Evolutionary conservation across 2,113 vertebrate genomes (phyloP), one percentile per base, ranked within the genome.

Genomic region (Eudyptes chrysolophus): DNA sequence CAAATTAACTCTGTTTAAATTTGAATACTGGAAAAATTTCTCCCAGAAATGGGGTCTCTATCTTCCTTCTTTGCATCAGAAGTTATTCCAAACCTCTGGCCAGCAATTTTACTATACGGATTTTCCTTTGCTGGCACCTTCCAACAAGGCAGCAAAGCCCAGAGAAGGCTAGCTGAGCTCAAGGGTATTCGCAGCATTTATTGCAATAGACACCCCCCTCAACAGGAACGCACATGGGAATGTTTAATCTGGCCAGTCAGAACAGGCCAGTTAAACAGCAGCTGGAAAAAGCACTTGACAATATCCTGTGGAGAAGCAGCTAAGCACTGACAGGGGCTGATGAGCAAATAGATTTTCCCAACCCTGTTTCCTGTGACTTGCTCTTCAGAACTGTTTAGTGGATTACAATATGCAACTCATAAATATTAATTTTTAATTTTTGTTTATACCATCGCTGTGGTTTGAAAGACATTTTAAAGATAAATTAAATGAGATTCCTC

Each of bases 281-380:
- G 71, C 94, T 97, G 94, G 95, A 96, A 95, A 97, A 93, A 80
- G 44, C 88, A 92, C 87, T 80, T 84, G 87, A 96, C 79, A 65
- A 72, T 76, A 51, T 92, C 92, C 87, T 61, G 80, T 83, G 90
- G 93, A 95, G 94, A 89, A 82, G 74, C 69, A 86, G 92, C 94
- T 93, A 70, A 66, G 85, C 79, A 62, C 83, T 90, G 79, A 95
- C 92, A 92, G 84, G 46, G 40, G 13, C 62, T 92, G 91, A 87
- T 49, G 92, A 96, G 95, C 83, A 87, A 87, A 90, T 2, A 83
- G 82, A 71, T 92, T 92, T 96, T 88, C 89, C 87, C 93, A 89
- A 17, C 81, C 32, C 81, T 13, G 3, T 58, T 94, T 85, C 79
- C 80, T 82, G 40, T 40, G 79, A 75, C 65, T 91, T 38, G 60